Base-by-base conservation (phyloP, 2,888 invertebrate genomes). In the Thymelicus sylvestris region DNA sequence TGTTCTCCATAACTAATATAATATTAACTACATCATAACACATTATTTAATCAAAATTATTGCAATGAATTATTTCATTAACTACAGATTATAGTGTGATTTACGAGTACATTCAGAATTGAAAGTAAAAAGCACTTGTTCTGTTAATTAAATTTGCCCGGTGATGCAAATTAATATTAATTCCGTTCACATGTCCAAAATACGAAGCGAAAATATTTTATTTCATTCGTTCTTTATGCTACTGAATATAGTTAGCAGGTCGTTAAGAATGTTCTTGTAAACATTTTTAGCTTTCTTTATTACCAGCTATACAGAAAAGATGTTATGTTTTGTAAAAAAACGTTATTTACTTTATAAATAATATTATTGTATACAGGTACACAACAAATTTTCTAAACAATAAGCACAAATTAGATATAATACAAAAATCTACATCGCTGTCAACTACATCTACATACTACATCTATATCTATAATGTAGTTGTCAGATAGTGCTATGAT, bases 141-240 rank as follows among this genome's bases (percentile, higher is more conserved):
- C 48, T 69, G 69, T 69, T 69, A 69, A 69, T 69, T 69, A 69
- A 69, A 59, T 64, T 69, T 69, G 64, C 59, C 41, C 69, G 59
- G 57, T 59, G 69, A 64, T 64, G 69, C 57, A 69, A 64, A 69
- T 69, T 64, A 50, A 59, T 64, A 59, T 64, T 64, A 38, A 69
- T 69, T 59, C 7, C 69, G 64, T 64, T 69, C 64, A 39, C 55
- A 69, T 64, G 48, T 48, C 59, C 59, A 64, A 69, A 59, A n/a
- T 69, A 38, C 57, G 64, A 38, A 48, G 39, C 39, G n/a, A 48
- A 64, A 59, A 68, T 68, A 63, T 63, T 69, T 57, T 47, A 69
- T 47, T 69, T 39, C 38, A 38, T 57, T 57, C 15, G 62, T 38
- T 69, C 48, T 48, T 63, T 57, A 47, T 15, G 15, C 50, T 52